A percentile compares a stretch with the other conserved stretches of the same genome.
Conservation (phyloP, 2,113 vertebrate genomes). For the Hiodon alosoides region DNA sequence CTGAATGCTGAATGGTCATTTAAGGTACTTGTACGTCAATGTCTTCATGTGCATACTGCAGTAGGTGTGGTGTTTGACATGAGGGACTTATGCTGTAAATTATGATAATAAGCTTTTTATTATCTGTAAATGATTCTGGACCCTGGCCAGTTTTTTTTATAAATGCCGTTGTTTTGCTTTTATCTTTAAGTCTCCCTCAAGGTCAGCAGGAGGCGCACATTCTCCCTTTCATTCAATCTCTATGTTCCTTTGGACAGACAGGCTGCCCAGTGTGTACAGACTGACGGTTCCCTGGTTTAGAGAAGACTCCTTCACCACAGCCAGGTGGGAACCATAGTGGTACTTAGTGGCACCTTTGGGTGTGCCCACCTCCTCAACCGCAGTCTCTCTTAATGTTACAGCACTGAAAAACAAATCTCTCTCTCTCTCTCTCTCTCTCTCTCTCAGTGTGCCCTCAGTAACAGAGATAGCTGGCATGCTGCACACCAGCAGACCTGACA, state of each 20-base stretch:
- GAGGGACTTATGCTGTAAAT: too few species aligned
- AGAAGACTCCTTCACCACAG: constrained; percentile 78
- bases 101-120: too few species aligned
- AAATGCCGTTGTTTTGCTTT: neutral
- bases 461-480: constrained; percentile 84
- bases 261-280: constrained; percentile 77
- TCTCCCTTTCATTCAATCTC: neutral
- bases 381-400: too few species aligned
- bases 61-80: too few species aligned
- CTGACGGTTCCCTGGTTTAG: constrained; percentile 84
- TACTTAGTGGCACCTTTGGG: too few species aligned
- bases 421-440: neutral
- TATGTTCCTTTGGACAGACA: constrained; percentile 58
- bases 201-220: neutral
- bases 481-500: constrained; percentile 73
- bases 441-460: constrained; percentile 68
- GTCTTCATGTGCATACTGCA: too few species aligned
- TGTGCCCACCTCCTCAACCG: neutral
- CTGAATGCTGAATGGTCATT: too few species aligned
- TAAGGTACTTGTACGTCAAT: too few species aligned
- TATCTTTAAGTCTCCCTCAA: neutral
- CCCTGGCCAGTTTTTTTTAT: too few species aligned
- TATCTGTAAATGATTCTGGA: too few species aligned
- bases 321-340: constrained; percentile 59
- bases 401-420: too few species aligned